Conservation (phyloP, 2,113 vertebrate genomes). For the Melanostigma gelatinosum region DNA sequence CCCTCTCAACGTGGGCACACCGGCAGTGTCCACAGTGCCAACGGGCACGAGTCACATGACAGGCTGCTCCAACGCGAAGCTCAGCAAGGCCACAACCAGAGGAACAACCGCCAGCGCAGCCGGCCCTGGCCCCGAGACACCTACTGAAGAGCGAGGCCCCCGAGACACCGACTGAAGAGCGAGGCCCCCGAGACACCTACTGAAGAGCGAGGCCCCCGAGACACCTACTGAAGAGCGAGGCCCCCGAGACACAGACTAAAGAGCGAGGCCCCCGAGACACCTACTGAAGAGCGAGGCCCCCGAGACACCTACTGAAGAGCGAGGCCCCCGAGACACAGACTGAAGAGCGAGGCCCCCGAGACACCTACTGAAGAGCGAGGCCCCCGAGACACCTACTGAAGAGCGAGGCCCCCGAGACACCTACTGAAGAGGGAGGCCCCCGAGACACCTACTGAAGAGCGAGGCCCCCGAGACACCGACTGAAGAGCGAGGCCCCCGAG, state of each 20-base stretch:
- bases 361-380: no score
- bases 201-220: background rate
- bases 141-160: constrained; percentile 82
- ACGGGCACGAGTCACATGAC: constrained; percentile 90
- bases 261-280: background rate
- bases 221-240: no score
- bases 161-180: no score
- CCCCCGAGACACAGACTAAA: constrained; percentile 94
- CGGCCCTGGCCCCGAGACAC: constrained; percentile 95
- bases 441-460: no score
- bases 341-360: constrained; percentile 68
- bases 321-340: constrained; percentile 15
- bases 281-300: no score
- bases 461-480: background rate
- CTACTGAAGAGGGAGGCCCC: constrained; percentile 82
- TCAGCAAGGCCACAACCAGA: constrained; percentile 90
- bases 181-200: background rate
- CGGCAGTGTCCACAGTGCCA: constrained; percentile 86
- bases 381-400: background rate
- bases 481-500: constrained; percentile 70
- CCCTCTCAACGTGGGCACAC: constrained; percentile 89
- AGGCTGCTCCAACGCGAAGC: constrained; percentile 89
- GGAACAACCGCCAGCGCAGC: constrained; percentile 93
- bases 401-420: constrained; percentile 83
- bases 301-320: background rate